phyloP scores from a whole-genome alignment of 2,113 vertebrate species.

The Elachura formosa region DNA sequence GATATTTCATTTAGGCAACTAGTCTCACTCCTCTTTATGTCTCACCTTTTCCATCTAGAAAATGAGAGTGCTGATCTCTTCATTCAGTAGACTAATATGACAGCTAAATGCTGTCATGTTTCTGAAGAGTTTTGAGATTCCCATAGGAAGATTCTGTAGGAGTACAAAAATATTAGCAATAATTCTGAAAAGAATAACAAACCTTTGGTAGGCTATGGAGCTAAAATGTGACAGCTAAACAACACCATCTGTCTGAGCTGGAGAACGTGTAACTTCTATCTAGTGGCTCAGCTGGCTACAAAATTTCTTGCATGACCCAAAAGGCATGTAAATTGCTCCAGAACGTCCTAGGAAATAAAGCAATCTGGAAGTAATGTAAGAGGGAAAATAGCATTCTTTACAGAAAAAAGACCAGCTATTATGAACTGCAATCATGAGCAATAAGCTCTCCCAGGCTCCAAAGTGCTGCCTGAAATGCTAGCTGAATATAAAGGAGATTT shows the following conservation, averaged over 20 bases:
- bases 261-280: neutral
- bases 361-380: neutral
- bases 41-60: neutral
- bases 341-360: slow-evolving; percentile 12
- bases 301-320: neutral
- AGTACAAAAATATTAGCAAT: neutral
- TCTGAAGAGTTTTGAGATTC: neutral
- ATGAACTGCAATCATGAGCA: neutral
- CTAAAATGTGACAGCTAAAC: neutral
- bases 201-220: neutral
- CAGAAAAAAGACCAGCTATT: neutral
- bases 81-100: neutral
- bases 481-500: neutral
- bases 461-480: neutral
- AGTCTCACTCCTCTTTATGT: neutral
- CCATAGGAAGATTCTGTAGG: neutral
- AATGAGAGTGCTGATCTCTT: neutral
- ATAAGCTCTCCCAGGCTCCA: neutral
- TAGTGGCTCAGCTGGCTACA: neutral
- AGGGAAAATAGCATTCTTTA: neutral
- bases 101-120: neutral
- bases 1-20: neutral
- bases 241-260: neutral
- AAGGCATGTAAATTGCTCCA: slow-evolving; percentile 7
- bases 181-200: neutral